Evolutionary conservation across 2,797 vertebrate genomes (phyloP), one percentile per base, ranked within the genome.

Genomic region (Neosilurus mollespiculum): DNA sequence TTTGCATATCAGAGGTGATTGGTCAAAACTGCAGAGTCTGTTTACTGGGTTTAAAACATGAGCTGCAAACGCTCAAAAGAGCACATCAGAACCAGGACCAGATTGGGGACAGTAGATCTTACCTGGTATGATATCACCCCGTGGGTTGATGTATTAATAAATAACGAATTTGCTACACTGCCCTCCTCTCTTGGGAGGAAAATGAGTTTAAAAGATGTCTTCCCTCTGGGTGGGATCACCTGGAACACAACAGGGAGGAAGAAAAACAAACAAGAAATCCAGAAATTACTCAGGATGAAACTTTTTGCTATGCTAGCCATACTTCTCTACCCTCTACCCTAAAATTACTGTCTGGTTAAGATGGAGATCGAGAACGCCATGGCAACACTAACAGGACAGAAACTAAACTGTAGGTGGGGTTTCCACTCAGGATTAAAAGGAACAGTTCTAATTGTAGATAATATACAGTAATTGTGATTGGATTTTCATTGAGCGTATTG

Each of bases 61-160:
- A 24, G 59, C 59, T 9, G 59, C 20, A 8, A 58, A 16, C 3
- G 16, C 16, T 18, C 4, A 5, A 4, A 14, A 3, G 16, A 16
- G 54, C 14, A 56, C 58, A 22, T 61, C 58, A 22, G 9, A 61
- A 61, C 58, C 20, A 61, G 37, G 6, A 43, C 37, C 2, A 43
- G 6, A 43, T 43, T 43, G 37, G 37, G 6, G 37, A 43, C 37
- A 43, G 37, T 43, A 6, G 2, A 56, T 14, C 93, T 94, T 87
- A 98, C 98, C 94, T 97, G 97, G 94, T 97, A 99, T 80, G 96
- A 96, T 90, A 98, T 92, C 84, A 98, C 90, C 91, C 98, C 98
- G 71, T 98, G 94, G 87, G 96, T 95, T 76, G 98, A 98, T 90
- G 97, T 98, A 95, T 99, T 99, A 96, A 99, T 97, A 98, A 98